Base-by-base conservation (phyloP, 2,797 vertebrate genomes). In the Tragopan temminckii region DNA sequence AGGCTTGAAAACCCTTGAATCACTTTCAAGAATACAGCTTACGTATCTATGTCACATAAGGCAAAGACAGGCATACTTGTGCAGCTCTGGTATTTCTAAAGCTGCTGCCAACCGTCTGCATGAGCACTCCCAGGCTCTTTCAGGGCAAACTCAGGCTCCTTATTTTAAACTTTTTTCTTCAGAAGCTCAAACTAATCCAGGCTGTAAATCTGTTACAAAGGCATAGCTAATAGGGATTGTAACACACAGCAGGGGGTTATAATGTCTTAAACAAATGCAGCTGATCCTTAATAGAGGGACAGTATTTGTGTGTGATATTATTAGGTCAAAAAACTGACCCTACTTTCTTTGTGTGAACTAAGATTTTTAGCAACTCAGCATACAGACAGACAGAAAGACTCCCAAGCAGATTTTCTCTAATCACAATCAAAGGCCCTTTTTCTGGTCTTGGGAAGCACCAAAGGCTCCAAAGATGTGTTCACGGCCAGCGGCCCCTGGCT, bases 211-310 rank as follows among this genome's bases (percentile, higher is more conserved):
- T 77, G 69, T 50, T 90, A 46, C 18, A 67, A 86, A 69, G 59
- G 80, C 83, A 81, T 31, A 88, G 67, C 88, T 95, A 95, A 93
- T 3, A 95, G 59, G 74, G 92, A 86, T 31, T 83, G 82, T 14
- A 90, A 45, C 58, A 71, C 87, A 72, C 85, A 92, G 79, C 79
- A 78, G 83, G 81, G 45, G 66, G 53, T 92, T 92, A 58, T 75
- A 78, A 85, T 27, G 2, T 83, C 89, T 90, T 85, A 88, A 92
- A 83, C 69, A 89, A 95, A 88, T 21, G 69, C 72, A 88, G 71
- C 93, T 88, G 85, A 75, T 94, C 61, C 58, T 67, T 78, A 89
- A 77, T 59, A 43, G 64, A 83, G 38, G 48, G 48, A 43, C 3
- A 43, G n/a, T 16, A 69, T 79, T 83, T 83, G 67, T 80, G 64